Conservation (phyloP, 1,140 invertebrate genomes). For the Trinorchestia longiramus region DNA sequence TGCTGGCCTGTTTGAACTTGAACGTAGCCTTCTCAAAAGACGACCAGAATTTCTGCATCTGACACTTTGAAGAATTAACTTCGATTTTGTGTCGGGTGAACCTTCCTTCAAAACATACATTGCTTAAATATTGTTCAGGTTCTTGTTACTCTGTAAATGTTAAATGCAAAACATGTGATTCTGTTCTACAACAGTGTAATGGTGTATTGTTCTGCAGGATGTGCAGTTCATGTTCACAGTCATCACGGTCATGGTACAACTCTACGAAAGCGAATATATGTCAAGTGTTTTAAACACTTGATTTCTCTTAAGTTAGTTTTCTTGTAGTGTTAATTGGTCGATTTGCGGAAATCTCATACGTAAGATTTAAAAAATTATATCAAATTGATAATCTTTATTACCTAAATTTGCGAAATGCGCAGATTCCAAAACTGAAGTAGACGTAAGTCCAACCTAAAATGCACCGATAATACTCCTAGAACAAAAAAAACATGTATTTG, state of each 20-base stretch:
- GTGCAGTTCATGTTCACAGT: constrained; percentile 16
- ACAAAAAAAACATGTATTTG: no score
- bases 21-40: not conserved
- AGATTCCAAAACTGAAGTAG: no score
- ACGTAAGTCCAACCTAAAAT: no score
- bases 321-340: no score
- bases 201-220: not conserved
- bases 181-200: not conserved
- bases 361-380: no score
- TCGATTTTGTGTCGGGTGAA: not conserved
- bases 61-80: not conserved
- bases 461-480: no score
- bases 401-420: no score
- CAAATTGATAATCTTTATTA: no score
- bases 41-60: not conserved
- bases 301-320: no score
- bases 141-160: not conserved
- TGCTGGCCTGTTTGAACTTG: not conserved
- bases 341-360: no score
- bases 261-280: constrained; percentile 20
- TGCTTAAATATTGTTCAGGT: not conserved
- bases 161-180: not conserved
- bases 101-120: not conserved
- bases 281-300: no score
- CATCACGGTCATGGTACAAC: constrained; percentile 13